These are phyloP conservation scores for Leucosticte australis DNA, from an alignment of 2,113 vertebrate species.

Conservation along the genomic window DNA sequence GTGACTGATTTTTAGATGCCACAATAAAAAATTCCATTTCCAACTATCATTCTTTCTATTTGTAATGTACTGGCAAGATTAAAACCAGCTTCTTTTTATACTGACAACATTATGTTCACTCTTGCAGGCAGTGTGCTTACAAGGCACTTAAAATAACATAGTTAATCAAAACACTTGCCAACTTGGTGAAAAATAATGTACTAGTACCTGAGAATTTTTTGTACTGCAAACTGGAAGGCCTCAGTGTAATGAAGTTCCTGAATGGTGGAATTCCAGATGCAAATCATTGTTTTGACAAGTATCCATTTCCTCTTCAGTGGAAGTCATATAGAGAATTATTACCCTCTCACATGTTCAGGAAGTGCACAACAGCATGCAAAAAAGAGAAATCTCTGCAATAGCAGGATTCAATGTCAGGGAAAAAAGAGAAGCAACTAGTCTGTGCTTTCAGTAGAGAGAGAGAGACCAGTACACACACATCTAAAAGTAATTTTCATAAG, in stretches of 20 bases:
- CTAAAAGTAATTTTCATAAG: not conserved
- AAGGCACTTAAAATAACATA: not conserved
- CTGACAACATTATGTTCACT: not conserved
- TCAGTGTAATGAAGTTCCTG: not conserved
- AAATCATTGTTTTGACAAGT: conserved; percentile 17
- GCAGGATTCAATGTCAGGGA: not conserved
- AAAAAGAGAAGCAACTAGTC: not conserved
- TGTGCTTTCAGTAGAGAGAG: not conserved
- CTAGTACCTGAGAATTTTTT: not conserved
- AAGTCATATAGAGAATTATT: conserved; percentile 27
- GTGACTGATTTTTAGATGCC: not conserved
- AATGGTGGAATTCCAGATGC: not conserved
- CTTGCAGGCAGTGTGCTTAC: not conserved
- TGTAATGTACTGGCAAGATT: not conserved
- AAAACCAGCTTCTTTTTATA: not conserved
- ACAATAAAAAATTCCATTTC: not conserved
- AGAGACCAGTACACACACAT: not conserved
- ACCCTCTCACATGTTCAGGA: not conserved
- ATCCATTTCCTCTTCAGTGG: conserved; percentile 33
- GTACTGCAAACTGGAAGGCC: not conserved
- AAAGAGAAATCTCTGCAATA: not conserved
- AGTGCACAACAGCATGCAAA: not conserved
- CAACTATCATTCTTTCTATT: not conserved
- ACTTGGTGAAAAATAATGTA: not conserved
- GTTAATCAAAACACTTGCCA: not conserved